Evolutionary conservation across 2,113 vertebrate species (phyloP).

Genomic region (Morone saxatilis): DNA sequence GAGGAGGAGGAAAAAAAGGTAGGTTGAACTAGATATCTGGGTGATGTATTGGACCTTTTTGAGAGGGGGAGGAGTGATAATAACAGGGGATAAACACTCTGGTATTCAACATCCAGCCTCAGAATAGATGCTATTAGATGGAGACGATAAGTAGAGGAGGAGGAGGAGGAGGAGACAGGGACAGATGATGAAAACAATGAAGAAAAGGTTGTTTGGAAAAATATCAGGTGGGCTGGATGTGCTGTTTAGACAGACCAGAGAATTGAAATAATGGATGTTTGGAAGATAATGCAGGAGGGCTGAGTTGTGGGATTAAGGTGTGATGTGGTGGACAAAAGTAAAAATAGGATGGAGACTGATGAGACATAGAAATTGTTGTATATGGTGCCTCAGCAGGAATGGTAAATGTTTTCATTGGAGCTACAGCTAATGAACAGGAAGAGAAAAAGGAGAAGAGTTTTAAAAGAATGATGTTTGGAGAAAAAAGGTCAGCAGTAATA

Average conservation of each 20-base stretch:
- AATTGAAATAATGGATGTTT: conserved; percentile 1
- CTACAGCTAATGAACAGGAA: neutral
- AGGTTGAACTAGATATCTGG: conserved; percentile 10
- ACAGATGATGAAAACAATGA: conserved; percentile 8
- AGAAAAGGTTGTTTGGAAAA: conserved; percentile 20
- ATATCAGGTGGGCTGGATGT: neutral
- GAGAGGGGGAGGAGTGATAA: neutral
- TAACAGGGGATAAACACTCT: conserved; percentile 5
- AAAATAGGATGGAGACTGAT: neutral
- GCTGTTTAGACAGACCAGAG: neutral
- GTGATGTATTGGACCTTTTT: conserved; percentile 6
- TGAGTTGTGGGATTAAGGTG: neutral
- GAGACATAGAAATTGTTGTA: too few species aligned
- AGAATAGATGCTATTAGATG: conserved; percentile 8
- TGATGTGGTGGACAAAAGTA: neutral
- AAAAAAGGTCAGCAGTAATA: neutral
- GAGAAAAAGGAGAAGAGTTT: neutral
- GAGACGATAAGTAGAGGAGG: neutral
- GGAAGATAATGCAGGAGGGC: neutral
- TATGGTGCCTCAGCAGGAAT: neutral
- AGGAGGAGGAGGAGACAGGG: neutral
- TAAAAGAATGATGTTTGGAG: neutral
- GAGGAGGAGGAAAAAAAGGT: neutral
- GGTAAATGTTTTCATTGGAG: neutral
- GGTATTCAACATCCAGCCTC: conserved; percentile 18